Percentiles rank a stretch among this genome's conserved stretches.
Evolutionary conservation across 1,140 invertebrate species (phyloP).

Genomic region (Bombus breviceps): DNA sequence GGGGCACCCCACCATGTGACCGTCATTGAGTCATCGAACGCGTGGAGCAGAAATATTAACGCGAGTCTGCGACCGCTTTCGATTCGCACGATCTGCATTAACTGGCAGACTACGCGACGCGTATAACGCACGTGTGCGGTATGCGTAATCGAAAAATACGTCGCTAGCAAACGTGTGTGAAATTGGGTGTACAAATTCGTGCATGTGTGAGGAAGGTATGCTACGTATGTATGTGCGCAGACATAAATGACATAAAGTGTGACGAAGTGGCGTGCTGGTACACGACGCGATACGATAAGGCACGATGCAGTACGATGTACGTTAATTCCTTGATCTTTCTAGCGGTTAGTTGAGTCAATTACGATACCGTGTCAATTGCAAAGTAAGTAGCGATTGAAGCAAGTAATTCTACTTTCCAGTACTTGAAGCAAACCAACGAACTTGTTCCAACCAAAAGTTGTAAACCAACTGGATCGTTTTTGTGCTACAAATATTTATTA

Average conservation of each 20-base stretch:
- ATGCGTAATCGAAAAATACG: not conserved
- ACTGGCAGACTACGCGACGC: not conserved
- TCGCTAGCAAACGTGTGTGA: not conserved
- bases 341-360: not conserved
- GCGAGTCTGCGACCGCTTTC: not conserved
- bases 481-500: too few species aligned
- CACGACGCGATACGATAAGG: too few species aligned
- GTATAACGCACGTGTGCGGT: conserved; percentile 1
- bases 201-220: not conserved
- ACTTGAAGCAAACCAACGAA: not conserved
- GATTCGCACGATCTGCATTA: conserved; percentile 22
- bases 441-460: too few species aligned
- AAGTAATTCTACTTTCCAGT: not conserved
- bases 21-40: conserved; percentile 51
- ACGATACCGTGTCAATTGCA: not conserved
- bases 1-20: conserved; percentile 29
- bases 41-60: conserved; percentile 30
- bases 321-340: too few species aligned
- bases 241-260: not conserved
- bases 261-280: not conserved
- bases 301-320: too few species aligned
- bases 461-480: too few species aligned
- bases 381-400: not conserved
- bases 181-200: not conserved
- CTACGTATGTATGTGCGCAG: not conserved